Evolutionary conservation across 2,797 vertebrate species (phyloP), one percentile per base, ranked within the genome.

Genomic region (Typhlichthys subterraneus): DNA sequence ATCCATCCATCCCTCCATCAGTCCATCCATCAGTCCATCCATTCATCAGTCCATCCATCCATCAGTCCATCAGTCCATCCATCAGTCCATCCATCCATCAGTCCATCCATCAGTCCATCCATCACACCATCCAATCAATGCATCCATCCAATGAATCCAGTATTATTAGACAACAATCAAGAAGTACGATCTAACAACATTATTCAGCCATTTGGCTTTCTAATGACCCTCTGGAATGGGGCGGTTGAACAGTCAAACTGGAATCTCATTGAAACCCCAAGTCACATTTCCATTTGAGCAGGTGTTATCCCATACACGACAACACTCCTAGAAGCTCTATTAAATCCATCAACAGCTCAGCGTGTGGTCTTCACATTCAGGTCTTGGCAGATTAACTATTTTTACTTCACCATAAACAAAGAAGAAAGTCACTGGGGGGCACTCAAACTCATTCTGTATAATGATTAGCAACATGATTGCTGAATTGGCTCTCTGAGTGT

Each of bases 151-250:
- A 45, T 59, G 19, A 70, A 69, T 76, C 63, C 55, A 60, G 69
- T 15, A 11, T 51, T 65, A 76, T 87, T 85, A 82, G 73, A 79
- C 65, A 86, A 81, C 59, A 57, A 46, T 46, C 63, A 63, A 64
- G 48, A 63, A 38, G 60, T 57, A 74, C 78, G 80, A 82, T 73
- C 69, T 52, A 81, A 54, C 79, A 82, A 77, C 71, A 61, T 56
- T 42, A 69, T 4, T 8, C 59, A 75, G 69, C 57, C 55, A 47
- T 74, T 69, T 73, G 83, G 69, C 65, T 72, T 78, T 15, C 53
- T 68, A 65, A 63, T 65, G 49, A 73, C 45, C 52, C 66, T 17
- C 61, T 63, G 70, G 72, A 64, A 77, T 75, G 73, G 60, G 29
- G 55, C 71, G 67, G 58, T 42, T 60, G 61, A 77, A 82, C 68